Evolutionary conservation across 2,888 invertebrate genomes (phyloP).

Genomic region (Hylaea fasciaria): DNA sequence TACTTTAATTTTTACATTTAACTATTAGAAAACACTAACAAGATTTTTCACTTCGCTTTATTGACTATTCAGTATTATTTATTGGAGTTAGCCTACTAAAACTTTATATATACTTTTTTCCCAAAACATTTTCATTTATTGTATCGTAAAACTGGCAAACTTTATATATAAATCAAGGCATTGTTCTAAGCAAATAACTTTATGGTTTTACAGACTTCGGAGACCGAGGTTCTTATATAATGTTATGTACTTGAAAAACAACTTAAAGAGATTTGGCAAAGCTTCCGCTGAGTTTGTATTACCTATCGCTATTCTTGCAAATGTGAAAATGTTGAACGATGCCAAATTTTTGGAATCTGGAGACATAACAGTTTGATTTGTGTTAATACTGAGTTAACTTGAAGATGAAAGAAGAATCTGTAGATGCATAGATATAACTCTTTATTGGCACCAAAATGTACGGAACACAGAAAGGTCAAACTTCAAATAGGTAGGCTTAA

Average conservation of each 20-base stretch:
- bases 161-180: slow-evolving; percentile 48
- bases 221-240: slow-evolving; percentile 48
- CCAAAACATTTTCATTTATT: slow-evolving; percentile 31
- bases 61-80: slow-evolving; percentile 19
- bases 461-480: no score
- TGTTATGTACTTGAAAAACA: slow-evolving; percentile 60
- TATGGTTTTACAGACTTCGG: slow-evolving; percentile 48
- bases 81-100: slow-evolving; percentile 15
- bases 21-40: slow-evolving; percentile 7
- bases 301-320: slow-evolving; percentile 52
- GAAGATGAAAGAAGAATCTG: neutral
- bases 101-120: slow-evolving; percentile 24
- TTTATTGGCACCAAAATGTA: no score
- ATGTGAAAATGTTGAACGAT: slow-evolving; percentile 58
- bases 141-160: slow-evolving; percentile 38
- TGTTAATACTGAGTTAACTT: neutral
- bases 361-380: slow-evolving; percentile 24
- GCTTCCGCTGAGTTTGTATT: slow-evolving; percentile 69
- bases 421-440: no score
- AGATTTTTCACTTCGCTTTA: slow-evolving; percentile 19
- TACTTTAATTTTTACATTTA: neutral
- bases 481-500: no score
- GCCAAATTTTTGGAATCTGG: slow-evolving; percentile 55
- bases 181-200: slow-evolving; percentile 54
- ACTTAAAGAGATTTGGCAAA: slow-evolving; percentile 72